Percentiles rank a stretch among this genome's conserved stretches.
These are phyloP conservation scores for Lycia hirtaria DNA, from an alignment of 2,888 invertebrate genomes.

Conservation along the genomic window DNA sequence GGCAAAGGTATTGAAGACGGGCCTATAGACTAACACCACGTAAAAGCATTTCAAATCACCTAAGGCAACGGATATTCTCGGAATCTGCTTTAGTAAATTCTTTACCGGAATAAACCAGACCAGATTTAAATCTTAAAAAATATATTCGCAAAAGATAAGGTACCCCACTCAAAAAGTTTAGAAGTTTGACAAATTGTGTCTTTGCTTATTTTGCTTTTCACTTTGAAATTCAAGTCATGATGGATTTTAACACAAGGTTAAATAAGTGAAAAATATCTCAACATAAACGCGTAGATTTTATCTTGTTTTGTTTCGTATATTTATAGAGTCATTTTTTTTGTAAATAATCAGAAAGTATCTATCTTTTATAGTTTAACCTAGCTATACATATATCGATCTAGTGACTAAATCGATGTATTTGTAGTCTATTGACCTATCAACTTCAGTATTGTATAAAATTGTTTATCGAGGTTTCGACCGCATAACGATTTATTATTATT, in stretches of 20 bases:
- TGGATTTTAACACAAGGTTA: conserved; percentile 12
- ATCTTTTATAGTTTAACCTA: too few relatives aligned
- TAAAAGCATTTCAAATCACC: conserved; percentile 39
- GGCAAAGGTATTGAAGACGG: conserved; percentile 33
- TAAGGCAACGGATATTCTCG: conserved; percentile 5
- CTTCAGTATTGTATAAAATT: too few relatives aligned
- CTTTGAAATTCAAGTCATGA: conserved; percentile 10
- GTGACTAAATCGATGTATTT: too few relatives aligned
- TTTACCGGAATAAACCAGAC: background rate
- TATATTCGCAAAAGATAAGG: conserved; percentile 2
- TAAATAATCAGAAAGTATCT: too few relatives aligned
- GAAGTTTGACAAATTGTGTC: conserved; percentile 15
- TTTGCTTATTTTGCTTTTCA: conserved; percentile 15
- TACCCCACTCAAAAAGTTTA: conserved; percentile 16
- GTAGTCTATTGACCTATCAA: too few relatives aligned
- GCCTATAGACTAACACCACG: conserved; percentile 47
- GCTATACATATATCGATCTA: too few relatives aligned
- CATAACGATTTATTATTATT: too few relatives aligned
- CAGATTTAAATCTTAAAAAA: conserved; percentile 10
- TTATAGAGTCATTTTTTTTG: too few relatives aligned
- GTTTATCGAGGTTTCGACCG: too few relatives aligned
- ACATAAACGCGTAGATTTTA: background rate
- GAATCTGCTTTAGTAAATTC: conserved; percentile 5
- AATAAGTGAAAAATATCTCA: background rate
- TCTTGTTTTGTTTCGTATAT: too few relatives aligned